Conservation (phyloP, 2,113 vertebrate genomes). For the Hemiprocne comata region DNA sequence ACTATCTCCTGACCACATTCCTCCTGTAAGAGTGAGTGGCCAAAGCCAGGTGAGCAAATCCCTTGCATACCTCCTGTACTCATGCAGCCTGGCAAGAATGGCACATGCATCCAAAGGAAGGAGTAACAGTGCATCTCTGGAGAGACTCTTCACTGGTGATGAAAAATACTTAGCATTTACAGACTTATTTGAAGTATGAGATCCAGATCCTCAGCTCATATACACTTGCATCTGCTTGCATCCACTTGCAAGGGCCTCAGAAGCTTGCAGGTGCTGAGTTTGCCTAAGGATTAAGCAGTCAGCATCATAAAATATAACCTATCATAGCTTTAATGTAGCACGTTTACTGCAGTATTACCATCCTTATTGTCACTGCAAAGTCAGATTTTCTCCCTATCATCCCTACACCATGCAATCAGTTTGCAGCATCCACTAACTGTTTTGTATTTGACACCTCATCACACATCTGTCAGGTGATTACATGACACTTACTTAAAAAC, state of each 20-base stretch:
- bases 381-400: neutral
- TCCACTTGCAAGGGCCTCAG: neutral
- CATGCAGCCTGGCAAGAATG: neutral
- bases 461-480: neutral
- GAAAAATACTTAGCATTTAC: neutral
- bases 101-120: neutral
- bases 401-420: neutral
- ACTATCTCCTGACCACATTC: neutral
- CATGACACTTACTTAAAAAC: neutral
- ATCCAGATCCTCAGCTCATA: neutral
- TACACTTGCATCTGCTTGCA: neutral
- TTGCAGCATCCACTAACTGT: neutral
- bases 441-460: neutral
- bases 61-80: neutral
- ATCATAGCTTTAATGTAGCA: neutral
- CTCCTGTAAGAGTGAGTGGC: neutral
- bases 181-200: neutral
- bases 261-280: neutral
- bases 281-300: neutral
- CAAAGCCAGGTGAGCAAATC: neutral
- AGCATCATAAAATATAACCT: neutral
- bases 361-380: neutral
- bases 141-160: neutral
- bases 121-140: neutral
- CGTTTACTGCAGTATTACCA: neutral